phyloP scores from a whole-genome alignment of 2,888 invertebrate species.

The Caenorhabditis sp. region DNA sequence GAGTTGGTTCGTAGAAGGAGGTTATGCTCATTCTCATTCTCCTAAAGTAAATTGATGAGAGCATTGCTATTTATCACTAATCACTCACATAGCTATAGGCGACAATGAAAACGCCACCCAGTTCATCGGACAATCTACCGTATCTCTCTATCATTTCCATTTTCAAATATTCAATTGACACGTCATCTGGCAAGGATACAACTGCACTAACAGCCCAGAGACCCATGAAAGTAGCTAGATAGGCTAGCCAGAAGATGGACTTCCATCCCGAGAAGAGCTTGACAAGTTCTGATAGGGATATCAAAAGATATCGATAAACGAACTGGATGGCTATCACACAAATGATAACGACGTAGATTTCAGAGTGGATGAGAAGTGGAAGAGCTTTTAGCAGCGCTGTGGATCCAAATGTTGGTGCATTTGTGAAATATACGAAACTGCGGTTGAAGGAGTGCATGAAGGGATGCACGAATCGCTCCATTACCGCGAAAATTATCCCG shows the following conservation, averaged over 20 bases:
- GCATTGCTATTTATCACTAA: no score
- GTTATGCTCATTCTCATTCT: background rate
- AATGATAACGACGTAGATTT: background rate
- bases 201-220: background rate
- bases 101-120: background rate
- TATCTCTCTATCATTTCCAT: background rate
- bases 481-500: background rate
- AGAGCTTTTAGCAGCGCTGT: background rate
- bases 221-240: background rate
- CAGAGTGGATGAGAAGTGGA: background rate
- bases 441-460: constrained; percentile 18
- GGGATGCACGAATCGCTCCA: background rate
- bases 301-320: background rate
- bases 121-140: background rate
- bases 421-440: constrained; percentile 1
- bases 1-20: background rate
- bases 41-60: background rate
- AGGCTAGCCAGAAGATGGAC: background rate
- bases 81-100: background rate
- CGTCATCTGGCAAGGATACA: background rate
- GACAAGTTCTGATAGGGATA: background rate
- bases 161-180: background rate
- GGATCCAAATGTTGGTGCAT: background rate
- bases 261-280: background rate
- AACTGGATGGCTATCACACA: constrained; percentile 1